phyloP scores from a whole-genome alignment of 1,140 invertebrate genomes.

The Drosophila burlai region DNA sequence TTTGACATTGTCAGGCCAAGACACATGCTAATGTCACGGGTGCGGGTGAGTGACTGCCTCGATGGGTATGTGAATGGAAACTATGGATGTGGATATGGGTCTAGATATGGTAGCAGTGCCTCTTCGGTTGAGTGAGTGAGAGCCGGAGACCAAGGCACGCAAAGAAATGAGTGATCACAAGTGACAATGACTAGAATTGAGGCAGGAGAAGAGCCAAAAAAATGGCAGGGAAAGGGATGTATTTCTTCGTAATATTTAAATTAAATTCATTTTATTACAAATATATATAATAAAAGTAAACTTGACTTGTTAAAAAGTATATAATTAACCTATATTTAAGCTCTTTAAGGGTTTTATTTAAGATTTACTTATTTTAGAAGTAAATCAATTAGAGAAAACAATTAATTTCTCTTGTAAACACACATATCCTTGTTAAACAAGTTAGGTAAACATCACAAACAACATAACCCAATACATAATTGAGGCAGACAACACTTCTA shows the following conservation, averaged over 20 bases:
- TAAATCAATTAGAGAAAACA: not conserved
- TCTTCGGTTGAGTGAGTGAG: slow-evolving; percentile 2
- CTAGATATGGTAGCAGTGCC: slow-evolving; percentile 3
- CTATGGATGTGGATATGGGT: slow-evolving; percentile 7
- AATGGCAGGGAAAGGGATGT: no score
- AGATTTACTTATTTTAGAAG: no score
- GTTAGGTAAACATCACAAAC: slow-evolving; percentile 3
- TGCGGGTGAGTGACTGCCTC: slow-evolving; percentile 15
- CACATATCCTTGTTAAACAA: not conserved
- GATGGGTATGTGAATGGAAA: slow-evolving; percentile 6
- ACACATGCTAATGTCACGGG: slow-evolving; percentile 75
- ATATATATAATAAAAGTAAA: no score
- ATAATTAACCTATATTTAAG: no score
- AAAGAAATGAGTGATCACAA: slow-evolving; percentile 35
- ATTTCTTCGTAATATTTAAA: no score
- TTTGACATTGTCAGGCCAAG: slow-evolving; percentile 80
- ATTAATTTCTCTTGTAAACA: not conserved
- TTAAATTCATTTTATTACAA: no score
- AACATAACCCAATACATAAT: not conserved
- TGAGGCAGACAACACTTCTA: not conserved
- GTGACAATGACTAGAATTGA: not conserved
- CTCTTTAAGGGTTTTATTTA: no score
- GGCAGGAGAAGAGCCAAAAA: no score
- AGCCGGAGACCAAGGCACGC: not conserved
- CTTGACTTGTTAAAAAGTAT: no score